Evolutionary conservation across 2,888 invertebrate genomes (phyloP).

Genomic region (Dasypolia templi): DNA sequence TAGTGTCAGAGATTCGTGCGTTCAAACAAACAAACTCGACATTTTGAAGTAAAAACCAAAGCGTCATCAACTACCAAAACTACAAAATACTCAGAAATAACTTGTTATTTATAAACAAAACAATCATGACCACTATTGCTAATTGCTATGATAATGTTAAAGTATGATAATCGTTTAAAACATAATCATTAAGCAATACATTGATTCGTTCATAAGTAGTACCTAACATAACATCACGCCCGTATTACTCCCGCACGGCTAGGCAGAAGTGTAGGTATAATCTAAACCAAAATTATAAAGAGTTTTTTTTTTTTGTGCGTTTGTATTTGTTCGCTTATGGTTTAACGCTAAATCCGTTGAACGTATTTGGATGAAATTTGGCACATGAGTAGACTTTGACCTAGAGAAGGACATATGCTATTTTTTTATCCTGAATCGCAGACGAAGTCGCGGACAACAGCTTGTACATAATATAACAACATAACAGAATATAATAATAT

Average conservation of each 20-base stretch:
- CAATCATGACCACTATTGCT: background rate
- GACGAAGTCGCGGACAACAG: too few species aligned
- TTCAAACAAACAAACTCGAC: background rate
- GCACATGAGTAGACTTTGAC: too few species aligned
- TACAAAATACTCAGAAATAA: background rate
- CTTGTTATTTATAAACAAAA: background rate
- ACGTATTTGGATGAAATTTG: too few species aligned
- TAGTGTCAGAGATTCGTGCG: background rate
- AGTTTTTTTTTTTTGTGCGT: too few species aligned
- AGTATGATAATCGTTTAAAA: slow-evolving; percentile 16
- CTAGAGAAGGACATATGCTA: too few species aligned
- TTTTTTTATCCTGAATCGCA: too few species aligned
- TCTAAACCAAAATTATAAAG: too few species aligned
- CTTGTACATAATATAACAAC: too few species aligned
- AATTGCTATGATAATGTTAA: slow-evolving; percentile 4
- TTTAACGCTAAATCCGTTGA: too few species aligned
- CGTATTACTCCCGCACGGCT: background rate
- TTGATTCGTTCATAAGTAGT: background rate
- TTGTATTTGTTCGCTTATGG: too few species aligned
- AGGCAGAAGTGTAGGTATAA: background rate
- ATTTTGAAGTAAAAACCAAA: slow-evolving; percentile 1
- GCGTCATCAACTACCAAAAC: background rate
- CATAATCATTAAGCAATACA: background rate
- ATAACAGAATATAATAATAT: too few species aligned
- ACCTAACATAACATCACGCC: background rate